Evolutionary conservation across 2,113 vertebrate species (phyloP).

Genomic region (Eulemur rufifrons): DNA sequence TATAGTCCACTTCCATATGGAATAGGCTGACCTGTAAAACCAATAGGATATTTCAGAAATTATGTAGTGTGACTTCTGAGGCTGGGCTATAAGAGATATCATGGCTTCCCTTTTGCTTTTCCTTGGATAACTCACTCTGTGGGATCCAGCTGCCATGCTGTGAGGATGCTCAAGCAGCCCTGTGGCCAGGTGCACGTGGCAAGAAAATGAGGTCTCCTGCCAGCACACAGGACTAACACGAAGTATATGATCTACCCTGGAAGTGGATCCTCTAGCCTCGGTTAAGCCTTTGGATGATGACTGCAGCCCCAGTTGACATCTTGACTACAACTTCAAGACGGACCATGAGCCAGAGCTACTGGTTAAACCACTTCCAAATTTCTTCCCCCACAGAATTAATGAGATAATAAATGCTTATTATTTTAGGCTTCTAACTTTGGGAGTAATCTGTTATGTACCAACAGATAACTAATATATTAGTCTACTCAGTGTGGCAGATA

Average conservation of each 20-base stretch:
- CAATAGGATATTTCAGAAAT: not conserved
- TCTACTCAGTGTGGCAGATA: not conserved
- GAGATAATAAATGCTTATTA: not conserved
- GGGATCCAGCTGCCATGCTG: not conserved
- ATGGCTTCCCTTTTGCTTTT: not conserved
- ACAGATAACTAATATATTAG: not conserved
- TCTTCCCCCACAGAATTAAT: not conserved
- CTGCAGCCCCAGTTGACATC: not conserved
- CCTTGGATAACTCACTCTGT: not conserved
- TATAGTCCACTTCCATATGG: too few species aligned
- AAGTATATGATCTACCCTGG: not conserved
- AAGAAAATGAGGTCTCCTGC: too few species aligned
- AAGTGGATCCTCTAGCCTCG: not conserved
- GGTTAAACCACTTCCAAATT: not conserved
- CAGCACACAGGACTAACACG: not conserved
- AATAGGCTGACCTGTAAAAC: not conserved
- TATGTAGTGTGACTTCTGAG: not conserved
- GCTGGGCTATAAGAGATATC: not conserved
- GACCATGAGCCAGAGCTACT: not conserved
- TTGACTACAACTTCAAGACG: too few species aligned
- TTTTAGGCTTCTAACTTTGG: not conserved
- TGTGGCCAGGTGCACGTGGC: fast-evolving
- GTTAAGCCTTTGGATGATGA: not conserved
- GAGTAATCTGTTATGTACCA: not conserved
- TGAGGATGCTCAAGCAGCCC: not conserved